Conservation (phyloP, 2,113 vertebrate genomes). For the Cryptotis parvus region DNA sequence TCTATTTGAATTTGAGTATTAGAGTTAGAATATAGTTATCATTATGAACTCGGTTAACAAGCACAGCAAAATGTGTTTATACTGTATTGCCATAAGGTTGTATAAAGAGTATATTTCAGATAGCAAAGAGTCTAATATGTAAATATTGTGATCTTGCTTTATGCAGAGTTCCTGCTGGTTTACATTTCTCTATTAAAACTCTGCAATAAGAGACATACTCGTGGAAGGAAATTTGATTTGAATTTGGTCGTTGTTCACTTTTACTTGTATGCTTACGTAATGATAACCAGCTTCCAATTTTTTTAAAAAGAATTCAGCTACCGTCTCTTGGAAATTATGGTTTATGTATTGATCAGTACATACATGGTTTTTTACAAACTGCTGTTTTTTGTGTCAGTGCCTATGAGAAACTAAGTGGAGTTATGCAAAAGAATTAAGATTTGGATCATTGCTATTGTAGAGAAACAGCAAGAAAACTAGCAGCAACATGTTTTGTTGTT, state of each 20-base stretch:
- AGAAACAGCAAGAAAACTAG: not conserved
- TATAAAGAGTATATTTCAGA: conserved; percentile 6
- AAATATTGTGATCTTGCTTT: not conserved
- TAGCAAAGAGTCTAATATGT: not conserved
- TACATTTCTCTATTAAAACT: conserved; percentile 56
- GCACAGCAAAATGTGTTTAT: not conserved
- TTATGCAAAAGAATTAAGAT: not conserved
- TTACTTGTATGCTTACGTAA: conserved; percentile 49
- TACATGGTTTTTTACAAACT: not conserved
- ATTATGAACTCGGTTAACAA: not conserved
- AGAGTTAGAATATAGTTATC: conserved; percentile 31
- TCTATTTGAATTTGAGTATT: conserved; percentile 51
- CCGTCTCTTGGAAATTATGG: not conserved
- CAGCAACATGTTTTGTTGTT: not conserved
- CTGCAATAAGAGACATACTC: not conserved
- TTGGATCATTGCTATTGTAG: not conserved
- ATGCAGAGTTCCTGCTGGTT: conserved; percentile 18
- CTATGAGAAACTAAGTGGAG: conserved; percentile 5
- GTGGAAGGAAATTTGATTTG: not conserved
- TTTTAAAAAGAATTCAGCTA: not conserved
- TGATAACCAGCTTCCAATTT: not conserved
- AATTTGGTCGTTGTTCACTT: conserved; percentile 10
- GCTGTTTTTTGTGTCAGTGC: not conserved
- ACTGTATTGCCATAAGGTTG: not conserved
- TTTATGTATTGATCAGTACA: not conserved